These are phyloP conservation scores for Larimichthys polyactis DNA, from an alignment of 2,113 vertebrate species.

Conservation along the genomic window DNA sequence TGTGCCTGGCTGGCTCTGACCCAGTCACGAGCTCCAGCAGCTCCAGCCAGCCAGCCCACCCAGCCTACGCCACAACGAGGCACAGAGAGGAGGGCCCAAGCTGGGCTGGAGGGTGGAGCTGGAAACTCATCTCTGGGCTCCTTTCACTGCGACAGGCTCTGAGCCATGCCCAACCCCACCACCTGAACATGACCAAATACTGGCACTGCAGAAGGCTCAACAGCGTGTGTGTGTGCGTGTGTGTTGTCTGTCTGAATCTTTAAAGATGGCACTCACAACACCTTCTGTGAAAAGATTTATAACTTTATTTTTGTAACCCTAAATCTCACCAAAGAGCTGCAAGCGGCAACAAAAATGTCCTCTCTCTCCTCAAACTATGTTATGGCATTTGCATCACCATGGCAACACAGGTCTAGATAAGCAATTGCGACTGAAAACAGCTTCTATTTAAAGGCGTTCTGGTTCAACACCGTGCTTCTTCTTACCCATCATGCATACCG, in stretches of 20 bases:
- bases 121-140: slow-evolving; percentile 60
- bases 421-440: slow-evolving; percentile 49
- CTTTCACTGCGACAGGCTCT: slow-evolving; percentile 57
- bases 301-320: slow-evolving; percentile 18
- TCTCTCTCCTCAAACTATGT: slow-evolving; percentile 14
- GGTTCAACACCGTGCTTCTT: slow-evolving; percentile 32
- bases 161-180: slow-evolving; percentile 73
- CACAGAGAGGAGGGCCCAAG: slow-evolving; percentile 58
- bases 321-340: background rate
- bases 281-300: slow-evolving; percentile 17
- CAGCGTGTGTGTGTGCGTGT: slow-evolving; percentile 4
- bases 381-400: slow-evolving; percentile 21
- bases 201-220: slow-evolving; percentile 35
- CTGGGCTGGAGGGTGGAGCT: slow-evolving; percentile 65
- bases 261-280: slow-evolving; percentile 23
- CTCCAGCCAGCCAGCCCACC: slow-evolving; percentile 68
- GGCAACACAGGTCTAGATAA: slow-evolving; percentile 44
- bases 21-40: slow-evolving; percentile 69
- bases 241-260: slow-evolving; percentile 33
- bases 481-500: slow-evolving; percentile 59
- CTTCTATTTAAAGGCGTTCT: slow-evolving; percentile 52
- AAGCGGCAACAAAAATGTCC: background rate
- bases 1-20: slow-evolving; percentile 57
- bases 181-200: slow-evolving; percentile 73
- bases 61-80: slow-evolving; percentile 48